Evolutionary conservation across 1,140 invertebrate genomes (phyloP), one percentile per base, ranked within the genome.

Genomic region (Gonioctena quinquepunctata): DNA sequence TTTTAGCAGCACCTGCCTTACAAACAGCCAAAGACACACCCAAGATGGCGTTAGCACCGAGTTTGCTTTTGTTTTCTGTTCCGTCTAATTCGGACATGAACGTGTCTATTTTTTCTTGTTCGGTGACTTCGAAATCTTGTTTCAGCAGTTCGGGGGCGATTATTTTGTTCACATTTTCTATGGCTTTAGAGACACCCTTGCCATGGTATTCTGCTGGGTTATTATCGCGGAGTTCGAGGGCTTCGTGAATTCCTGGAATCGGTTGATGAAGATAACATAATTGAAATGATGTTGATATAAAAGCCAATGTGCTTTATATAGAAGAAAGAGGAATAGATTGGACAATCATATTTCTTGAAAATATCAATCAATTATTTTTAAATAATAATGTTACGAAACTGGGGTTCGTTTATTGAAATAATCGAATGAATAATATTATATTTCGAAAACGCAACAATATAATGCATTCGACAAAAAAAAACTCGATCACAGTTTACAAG

Each of bases 1-100:
- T 96, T 81, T 97, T 93, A 71, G 95, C 95, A 76, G 98, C 98
- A 66, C 96, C 98, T 80, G 97, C 98, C 85, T 99, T 98, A 82
- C 92, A 93, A 0, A 97, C 92, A 74, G 98, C 98, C 78, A 99
- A 84, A 6, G 97, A 99, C n/a, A 99, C 94, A 67, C 97, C 74
- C 19, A 99, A 87, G 84, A 99, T 98, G 57, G 98, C 97, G 87
- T 99, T 99, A 65, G 97, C 98, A 78, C 98, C 97, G 76, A 98
- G 88, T 79, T 95, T 97, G 19, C 90, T 90, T 85, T 99, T 99
- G 84, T 99, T 99, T 73, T 97, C 94, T 69, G 97, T 99, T 23
- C 96, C 97, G 87, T 99, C 98, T 59, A 99, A 85, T 76, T 91
- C 88, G 59, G 98, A 81, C 88, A 99, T 92, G 78, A 98, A 92